Conservation (phyloP, 2,113 vertebrate genomes). For the Psilopsiagon aurifrons region DNA sequence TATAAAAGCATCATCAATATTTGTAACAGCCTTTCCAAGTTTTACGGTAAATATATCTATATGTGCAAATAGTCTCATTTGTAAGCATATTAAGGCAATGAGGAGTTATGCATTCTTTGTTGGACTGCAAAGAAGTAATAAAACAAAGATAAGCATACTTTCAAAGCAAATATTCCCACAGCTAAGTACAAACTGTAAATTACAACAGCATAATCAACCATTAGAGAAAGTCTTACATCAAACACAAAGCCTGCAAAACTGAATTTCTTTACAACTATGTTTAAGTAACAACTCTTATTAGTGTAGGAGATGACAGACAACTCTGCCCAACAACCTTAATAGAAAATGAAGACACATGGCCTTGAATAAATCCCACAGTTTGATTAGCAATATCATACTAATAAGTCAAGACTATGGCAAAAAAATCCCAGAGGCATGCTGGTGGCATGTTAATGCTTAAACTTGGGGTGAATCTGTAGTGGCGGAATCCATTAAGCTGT, state of each 20-base stretch:
- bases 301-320: not conserved
- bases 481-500: not conserved
- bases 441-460: too few relatives aligned
- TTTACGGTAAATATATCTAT: not conserved
- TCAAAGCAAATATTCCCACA: slow-evolving; percentile 5
- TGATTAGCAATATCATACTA: not conserved
- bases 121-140: not conserved
- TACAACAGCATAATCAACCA: not conserved
- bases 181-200: not conserved
- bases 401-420: not conserved
- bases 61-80: not conserved
- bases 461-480: too few relatives aligned
- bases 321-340: not conserved
- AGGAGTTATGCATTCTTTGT: slow-evolving; percentile 7
- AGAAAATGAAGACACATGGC: not conserved
- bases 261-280: not conserved
- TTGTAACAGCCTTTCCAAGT: not conserved
- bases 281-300: not conserved
- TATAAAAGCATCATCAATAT: slow-evolving; percentile 18
- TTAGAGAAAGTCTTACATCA: not conserved
- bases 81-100: not conserved
- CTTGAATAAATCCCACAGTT: not conserved
- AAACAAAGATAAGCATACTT: not conserved
- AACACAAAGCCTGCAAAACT: not conserved
- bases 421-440: not conserved